Conservation (phyloP, 2,113 vertebrate species). For the Gnathonemus longibarbis region DNA sequence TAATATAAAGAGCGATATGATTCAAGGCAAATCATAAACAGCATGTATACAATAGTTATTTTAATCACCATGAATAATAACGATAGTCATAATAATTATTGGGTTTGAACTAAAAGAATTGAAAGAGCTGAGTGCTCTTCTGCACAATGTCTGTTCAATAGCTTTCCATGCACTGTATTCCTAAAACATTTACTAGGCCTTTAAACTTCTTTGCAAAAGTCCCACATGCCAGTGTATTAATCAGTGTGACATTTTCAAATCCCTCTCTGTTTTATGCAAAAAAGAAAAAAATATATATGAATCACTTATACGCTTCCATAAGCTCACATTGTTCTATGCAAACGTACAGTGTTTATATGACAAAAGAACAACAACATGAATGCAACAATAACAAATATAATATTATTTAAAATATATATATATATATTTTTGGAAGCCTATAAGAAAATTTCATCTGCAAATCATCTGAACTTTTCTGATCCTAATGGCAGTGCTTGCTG, state of each 20-base stretch:
- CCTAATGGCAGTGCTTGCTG: background rate
- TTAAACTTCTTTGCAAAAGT: constrained; percentile 23
- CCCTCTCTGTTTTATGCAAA: constrained; percentile 11
- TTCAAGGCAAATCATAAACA: background rate
- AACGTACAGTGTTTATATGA: background rate
- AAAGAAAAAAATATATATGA: background rate
- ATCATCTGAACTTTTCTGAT: background rate
- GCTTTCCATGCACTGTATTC: background rate
- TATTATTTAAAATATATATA: background rate
- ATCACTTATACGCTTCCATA: constrained; percentile 22
- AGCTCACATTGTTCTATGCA: background rate
- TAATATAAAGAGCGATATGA: background rate
- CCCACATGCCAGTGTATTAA: constrained; percentile 25
- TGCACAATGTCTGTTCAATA: background rate
- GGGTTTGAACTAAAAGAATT: background rate
- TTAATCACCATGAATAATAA: background rate
- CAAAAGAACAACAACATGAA: background rate
- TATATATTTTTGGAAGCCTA: background rate
- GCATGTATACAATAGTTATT: background rate
- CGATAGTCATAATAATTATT: background rate
- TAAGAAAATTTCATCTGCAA: background rate
- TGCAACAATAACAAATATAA: background rate
- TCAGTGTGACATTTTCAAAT: constrained; percentile 29
- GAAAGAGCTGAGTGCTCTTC: background rate
- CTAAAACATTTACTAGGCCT: background rate